Base-by-base conservation (phyloP, 2,113 vertebrate species). In the Gorsachius goisagi region DNA sequence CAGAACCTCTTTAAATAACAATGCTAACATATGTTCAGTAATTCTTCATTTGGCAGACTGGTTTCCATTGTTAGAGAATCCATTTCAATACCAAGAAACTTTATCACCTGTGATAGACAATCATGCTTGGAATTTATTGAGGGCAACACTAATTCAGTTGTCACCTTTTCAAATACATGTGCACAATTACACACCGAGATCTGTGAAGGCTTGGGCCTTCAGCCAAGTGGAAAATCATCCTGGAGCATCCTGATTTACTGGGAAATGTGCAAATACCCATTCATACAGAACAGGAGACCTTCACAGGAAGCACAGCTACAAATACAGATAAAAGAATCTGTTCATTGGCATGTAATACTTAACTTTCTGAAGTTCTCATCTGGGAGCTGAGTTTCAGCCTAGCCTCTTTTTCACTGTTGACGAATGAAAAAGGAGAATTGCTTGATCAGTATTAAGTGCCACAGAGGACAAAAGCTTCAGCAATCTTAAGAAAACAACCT, bases 1-100 rank as follows among this genome's bases (percentile, higher is more conserved):
- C 41, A 71, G 33, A 95, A 72, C 2, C 20, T 72, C 81, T 96
- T 93, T 33, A 93, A 91, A 95, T 86, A 94, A 94, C 86, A 96
- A 76, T 95, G 27, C 52, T 60, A 90, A 69, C 86, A 94, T 78
- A 66, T 93, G 86, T 39, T 95, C 72, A 59, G 50, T 60, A 73
- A 56, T 75, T 85, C 56, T 91, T 77, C 41, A 67, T 93, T 82
- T 90, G 69, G 41, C 78, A 95, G 66, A 56, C 44, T 85, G 32
- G 7, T 78, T 93, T 91, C 35, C 47, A 62, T 75, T 93, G 44
- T 89, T 85, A 83, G 14, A 85, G 12, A 89, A 74, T 22, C 18
- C n/a, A 84, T 92, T 90, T 93, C 59, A 86, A 75, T 75, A 89
- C 32, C 7, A 60, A 89, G 39, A 67, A 93, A 79, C n/a, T 77